phyloP scores from a whole-genome alignment of 2,797 vertebrate genomes.

The Phrynocephalus guinanensis region DNA sequence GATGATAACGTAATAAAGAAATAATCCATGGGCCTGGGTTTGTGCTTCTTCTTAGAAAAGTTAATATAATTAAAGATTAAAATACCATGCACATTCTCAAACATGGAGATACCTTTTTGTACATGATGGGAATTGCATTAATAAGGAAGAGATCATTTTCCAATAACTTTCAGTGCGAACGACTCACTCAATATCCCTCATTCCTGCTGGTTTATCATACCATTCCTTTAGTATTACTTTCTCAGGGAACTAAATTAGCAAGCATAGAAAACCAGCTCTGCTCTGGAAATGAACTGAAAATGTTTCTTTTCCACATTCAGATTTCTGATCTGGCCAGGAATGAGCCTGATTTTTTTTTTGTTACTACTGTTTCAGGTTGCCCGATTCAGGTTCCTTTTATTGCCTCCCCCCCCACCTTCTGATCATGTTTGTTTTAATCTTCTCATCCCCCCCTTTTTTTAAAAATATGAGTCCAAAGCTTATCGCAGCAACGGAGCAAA shows the following conservation, averaged over 20 bases:
- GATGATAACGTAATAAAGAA: conserved; percentile 83
- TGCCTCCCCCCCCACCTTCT: not conserved
- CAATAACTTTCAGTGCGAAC: conserved; percentile 74
- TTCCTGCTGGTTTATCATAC: conserved; percentile 44
- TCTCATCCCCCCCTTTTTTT: not conserved
- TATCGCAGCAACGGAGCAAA: not conserved
- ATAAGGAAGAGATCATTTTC: conserved; percentile 85
- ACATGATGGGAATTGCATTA: conserved; percentile 79
- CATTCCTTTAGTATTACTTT: conserved; percentile 52
- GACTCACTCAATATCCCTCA: conserved; percentile 72
- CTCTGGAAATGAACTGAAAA: conserved; percentile 19
- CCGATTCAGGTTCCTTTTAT: not conserved
- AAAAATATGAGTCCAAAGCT: not conserved
- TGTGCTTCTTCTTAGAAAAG: conserved; percentile 75
- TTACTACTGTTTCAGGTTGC: not conserved
- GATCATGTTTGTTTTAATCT: not conserved
- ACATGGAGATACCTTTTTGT: conserved; percentile 73
- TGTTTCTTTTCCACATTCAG: not conserved
- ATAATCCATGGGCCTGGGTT: conserved; percentile 79
- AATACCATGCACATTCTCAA: conserved; percentile 83
- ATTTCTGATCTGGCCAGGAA: not conserved
- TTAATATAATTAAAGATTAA: conserved; percentile 87
- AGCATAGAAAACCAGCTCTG: conserved; percentile 39
- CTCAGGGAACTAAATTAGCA: conserved; percentile 42
- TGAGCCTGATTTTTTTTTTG: not conserved